phyloP scores from a whole-genome alignment of 23 tunicate species.

The Trididemnum miniatum region DNA sequence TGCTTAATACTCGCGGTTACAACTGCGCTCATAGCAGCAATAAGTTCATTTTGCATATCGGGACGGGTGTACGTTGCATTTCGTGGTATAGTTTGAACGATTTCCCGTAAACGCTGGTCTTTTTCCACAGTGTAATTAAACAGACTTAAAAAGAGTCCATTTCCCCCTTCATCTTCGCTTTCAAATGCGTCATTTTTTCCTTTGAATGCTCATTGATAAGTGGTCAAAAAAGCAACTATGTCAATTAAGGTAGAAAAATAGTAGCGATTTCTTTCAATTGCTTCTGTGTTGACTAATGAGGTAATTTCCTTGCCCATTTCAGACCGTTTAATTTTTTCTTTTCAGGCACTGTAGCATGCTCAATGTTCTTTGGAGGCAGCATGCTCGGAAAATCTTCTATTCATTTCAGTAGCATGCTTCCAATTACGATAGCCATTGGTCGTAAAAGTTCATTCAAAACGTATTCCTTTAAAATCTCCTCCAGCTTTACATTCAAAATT shows the following conservation, averaged over 20 bases:
- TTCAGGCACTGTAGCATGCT: no score
- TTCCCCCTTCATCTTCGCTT: neutral
- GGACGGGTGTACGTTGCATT: neutral
- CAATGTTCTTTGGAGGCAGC: neutral
- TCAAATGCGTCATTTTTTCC: neutral
- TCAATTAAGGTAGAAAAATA: no score
- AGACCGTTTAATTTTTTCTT: no score
- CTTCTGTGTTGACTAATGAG: no score
- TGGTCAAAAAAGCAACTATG: no score
- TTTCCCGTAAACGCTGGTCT: constrained; percentile 4
- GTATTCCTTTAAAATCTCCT: neutral
- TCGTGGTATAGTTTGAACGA: constrained; percentile 8
- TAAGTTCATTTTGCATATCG: constrained; percentile 15
- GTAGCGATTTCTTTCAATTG: no score
- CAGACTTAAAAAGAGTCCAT: no score
- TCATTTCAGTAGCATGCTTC: constrained; percentile 11
- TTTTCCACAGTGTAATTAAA: no score
- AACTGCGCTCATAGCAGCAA: constrained; percentile 10
- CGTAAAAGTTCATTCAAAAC: constrained; percentile 1
- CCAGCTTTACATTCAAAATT: constrained; percentile 7
- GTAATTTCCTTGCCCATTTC: no score
- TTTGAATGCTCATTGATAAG: neutral
- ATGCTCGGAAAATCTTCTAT: constrained; percentile 7
- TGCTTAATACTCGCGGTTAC: constrained; percentile 14
- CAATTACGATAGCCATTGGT: constrained; percentile 22